A percentile compares a stretch with the other conserved stretches of the same genome.
phyloP scores from a whole-genome alignment of 2,888 invertebrate species.

The Drosophila parthenogenetica region DNA sequence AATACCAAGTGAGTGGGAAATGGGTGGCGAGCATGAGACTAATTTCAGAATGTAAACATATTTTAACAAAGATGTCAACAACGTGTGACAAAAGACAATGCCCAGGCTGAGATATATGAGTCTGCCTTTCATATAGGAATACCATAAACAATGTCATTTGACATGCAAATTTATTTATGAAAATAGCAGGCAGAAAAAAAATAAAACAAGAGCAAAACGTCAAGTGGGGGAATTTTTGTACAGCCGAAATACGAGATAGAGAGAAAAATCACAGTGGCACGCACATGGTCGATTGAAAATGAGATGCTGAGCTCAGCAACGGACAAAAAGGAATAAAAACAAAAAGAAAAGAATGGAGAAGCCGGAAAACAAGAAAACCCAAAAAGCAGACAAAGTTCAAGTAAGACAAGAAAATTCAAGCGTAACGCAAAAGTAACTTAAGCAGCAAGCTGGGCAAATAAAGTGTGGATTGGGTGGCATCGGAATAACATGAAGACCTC shows the following conservation, averaged over 20 bases:
- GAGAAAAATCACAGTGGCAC: slow-evolving; percentile 68
- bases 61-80: slow-evolving; percentile 81
- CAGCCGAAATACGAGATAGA: slow-evolving; percentile 28
- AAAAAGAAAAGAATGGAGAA: slow-evolving; percentile 14
- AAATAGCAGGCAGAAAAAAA: slow-evolving; percentile 68
- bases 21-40: slow-evolving; percentile 54
- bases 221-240: slow-evolving; percentile 1
- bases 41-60: slow-evolving; percentile 79
- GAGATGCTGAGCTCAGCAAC: slow-evolving; percentile 78
- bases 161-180: slow-evolving; percentile 81
- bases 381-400: slow-evolving; percentile 34
- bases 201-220: slow-evolving; percentile 51
- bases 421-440: slow-evolving; percentile 76
- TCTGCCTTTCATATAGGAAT: slow-evolving; percentile 75
- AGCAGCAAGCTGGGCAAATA: slow-evolving; percentile 71
- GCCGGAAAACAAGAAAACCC: slow-evolving; percentile 25
- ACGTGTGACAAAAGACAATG: slow-evolving; percentile 71
- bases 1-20: slow-evolving; percentile 24
- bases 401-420: slow-evolving; percentile 68
- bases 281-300: slow-evolving; percentile 73
- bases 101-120: slow-evolving; percentile 41
- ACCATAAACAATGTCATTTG: slow-evolving; percentile 81
- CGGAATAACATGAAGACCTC: slow-evolving; percentile 24
- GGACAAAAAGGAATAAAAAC: slow-evolving; percentile 28
- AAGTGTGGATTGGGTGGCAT: slow-evolving; percentile 49